A percentile compares a stretch with the other conserved stretches of the same genome.
These are phyloP conservation scores for Pachydiplax longipennis DNA, from an alignment of 2,888 invertebrate species.

Conservation along the genomic window DNA sequence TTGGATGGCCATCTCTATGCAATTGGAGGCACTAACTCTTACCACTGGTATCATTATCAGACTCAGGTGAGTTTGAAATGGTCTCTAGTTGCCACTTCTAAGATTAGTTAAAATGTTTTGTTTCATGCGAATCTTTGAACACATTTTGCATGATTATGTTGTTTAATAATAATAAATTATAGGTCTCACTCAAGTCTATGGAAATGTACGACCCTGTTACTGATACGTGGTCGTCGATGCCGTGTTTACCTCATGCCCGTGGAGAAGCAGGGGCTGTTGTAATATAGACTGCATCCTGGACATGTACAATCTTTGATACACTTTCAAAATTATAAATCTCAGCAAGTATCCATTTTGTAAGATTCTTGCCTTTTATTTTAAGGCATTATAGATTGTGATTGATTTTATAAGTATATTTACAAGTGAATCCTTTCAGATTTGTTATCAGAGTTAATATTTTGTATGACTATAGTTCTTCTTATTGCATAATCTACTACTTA, in stretches of 20 bases:
- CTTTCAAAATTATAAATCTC: not conserved
- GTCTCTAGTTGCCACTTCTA: too few relatives aligned
- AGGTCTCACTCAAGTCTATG: slow-evolving; percentile 73
- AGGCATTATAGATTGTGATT: too few relatives aligned
- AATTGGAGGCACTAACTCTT: slow-evolving; percentile 85
- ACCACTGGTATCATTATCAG: slow-evolving; percentile 82
- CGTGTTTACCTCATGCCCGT: slow-evolving; percentile 81
- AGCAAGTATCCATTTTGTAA: too few relatives aligned
- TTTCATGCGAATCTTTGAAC: not conserved
- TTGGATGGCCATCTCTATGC: slow-evolving; percentile 83
- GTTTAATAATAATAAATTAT: slow-evolving; percentile 47
- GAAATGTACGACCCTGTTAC: slow-evolving; percentile 84
- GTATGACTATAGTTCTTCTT: too few relatives aligned
- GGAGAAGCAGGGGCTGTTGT: slow-evolving; percentile 89
- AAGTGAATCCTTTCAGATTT: too few relatives aligned
- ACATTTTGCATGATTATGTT: not conserved
- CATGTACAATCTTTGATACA: too few relatives aligned
- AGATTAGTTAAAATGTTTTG: not conserved
- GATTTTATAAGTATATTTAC: too few relatives aligned
- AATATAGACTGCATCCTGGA: slow-evolving; percentile 58
- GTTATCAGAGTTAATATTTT: too few relatives aligned
- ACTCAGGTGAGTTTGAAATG: slow-evolving; percentile 69
- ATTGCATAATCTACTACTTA: too few relatives aligned
- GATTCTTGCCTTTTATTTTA: too few relatives aligned
- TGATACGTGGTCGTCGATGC: slow-evolving; percentile 79